Evolutionary conservation across 2,113 vertebrate genomes (phyloP), one percentile per base, ranked within the genome.

Genomic region (Bos taurus): DNA sequence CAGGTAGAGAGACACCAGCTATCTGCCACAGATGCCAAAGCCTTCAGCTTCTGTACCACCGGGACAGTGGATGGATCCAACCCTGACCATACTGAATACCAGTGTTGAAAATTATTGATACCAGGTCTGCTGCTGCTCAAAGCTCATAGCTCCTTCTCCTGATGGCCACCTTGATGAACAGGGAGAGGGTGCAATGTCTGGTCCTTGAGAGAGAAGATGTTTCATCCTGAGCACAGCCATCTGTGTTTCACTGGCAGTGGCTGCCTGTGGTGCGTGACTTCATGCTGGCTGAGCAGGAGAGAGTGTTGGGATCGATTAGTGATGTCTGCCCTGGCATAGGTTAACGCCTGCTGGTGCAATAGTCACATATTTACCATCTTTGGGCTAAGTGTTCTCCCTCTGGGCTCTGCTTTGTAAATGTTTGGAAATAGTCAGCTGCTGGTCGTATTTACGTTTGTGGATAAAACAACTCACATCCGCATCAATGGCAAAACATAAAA

Each of bases 241-340:
- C 15, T n/a, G 14, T 83, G 25, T 85, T 52, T 64, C 14, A 23
- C 46, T 40, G 26, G 21, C 30, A 9, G 10, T 30, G 60, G 33
- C 52, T 64, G 52, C 33, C 46, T 23, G 36, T 25, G 40, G 48
- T 52, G 13, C 13, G 0, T n/a, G 36, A 74, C 43, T 33, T 62
- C 81, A 48, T 74, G 54, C 59, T 48, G 92, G 26, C 25, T 7
- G 78, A 64, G 77, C 59, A 46, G 2, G 86, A 74, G 16, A 48
- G 50, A 43, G 25, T 64, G 46, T 2, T n/a, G 48, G 48, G n/a
- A 95, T 96, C 1, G 0, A 92, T 91, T 88, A 50, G 90, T 60
- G 52, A 97, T 82, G 95, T 56, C 93, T 95, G 84, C 15, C 56
- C 74, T 50, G 95, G 50, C 26, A 28, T 4, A 80, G 21, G 48